Base-by-base conservation (phyloP, 2,888 invertebrate species). In the Cyrtodaria siliqua region DNA sequence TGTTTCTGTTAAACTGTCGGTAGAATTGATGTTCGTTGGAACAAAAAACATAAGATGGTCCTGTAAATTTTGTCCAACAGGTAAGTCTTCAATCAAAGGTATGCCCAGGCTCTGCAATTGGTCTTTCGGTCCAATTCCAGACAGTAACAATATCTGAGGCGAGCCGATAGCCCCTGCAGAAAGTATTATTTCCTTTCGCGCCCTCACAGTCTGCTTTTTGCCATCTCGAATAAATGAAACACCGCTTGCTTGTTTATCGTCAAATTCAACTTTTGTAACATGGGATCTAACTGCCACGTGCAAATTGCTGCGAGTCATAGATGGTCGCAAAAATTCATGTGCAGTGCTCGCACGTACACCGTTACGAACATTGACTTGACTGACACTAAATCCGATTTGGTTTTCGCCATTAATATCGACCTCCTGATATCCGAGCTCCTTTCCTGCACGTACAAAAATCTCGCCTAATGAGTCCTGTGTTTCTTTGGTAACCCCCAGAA, bases 391-490 rank as follows among this genome's bases (percentile, higher is more conserved):
- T 9, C 79, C 79, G 8, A 67, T 26, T 29, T 75, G 75, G 12
- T 60, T 49, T 42, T 68, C 72, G 4, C 68, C 79, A 27, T 79
- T 79, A 26, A 61, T 75, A 52, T 79, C 79, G 1, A 72, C 62
- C 27, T 68, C 72, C 4, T 67, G 12, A 55, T 62, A 79, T 12
- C 79, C 79, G 14, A 79, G 33, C 23, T 79, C 79, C 23, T 74
- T 74, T 8, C 79, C 74, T 2, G 79, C 79, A 20, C 55, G 24
- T 3, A 74, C 33, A 42, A 79, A 74, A n/a, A 20, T 53, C 2
- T 49, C 23, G 1, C 18, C 56, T 6, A 44, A 20, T 1, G 62
- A 44, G 12, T 24, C 9, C 2, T 26, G 29, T 97, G 97, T 97
- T 44, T 60, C 66, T 8, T 60, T 38, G n/a, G 52, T 61, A 2